These are phyloP conservation scores for Cliona cf. orientalis DNA, from an alignment of 37 sponge, comb jelly and placozoan genomes.

Conservation along the genomic window DNA sequence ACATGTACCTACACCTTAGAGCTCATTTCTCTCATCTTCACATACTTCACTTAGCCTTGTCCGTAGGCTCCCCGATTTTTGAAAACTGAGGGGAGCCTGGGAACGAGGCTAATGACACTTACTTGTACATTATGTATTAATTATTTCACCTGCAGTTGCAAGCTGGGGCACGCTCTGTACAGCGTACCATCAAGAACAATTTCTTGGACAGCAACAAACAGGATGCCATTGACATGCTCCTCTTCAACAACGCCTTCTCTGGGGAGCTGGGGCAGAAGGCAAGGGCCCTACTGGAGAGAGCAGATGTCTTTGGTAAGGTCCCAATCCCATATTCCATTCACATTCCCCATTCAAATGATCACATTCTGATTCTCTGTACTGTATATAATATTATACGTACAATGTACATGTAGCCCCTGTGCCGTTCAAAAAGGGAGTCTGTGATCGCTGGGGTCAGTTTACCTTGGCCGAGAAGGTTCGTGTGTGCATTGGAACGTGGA, in stretches of 20 bases:
- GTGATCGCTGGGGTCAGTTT: conserved; percentile 69
- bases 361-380: neutral
- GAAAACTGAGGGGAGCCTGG: no score
- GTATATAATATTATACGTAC: neutral
- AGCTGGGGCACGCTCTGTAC: conserved; percentile 88
- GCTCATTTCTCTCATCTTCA: no score
- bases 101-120: no score
- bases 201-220: conserved; percentile 91
- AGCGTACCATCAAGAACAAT: conserved; percentile 89
- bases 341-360: neutral
- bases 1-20: no score
- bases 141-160: conserved; percentile 42
- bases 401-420: conserved; percentile 42
- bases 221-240: conserved; percentile 91
- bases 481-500: conserved; percentile 95
- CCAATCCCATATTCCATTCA: neutral
- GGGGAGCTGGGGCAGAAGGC: conserved; percentile 77
- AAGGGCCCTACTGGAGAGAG: conserved; percentile 53
- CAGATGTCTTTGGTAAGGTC: conserved; percentile 65
- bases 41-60: no score
- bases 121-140: no score
- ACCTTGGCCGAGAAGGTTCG: conserved; percentile 64
- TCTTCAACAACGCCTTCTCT: conserved; percentile 47
- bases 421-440: conserved; percentile 58
- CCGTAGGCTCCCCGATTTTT: no score